phyloP scores from a whole-genome alignment of 53 echinoderm and acorn worm species.

The Hippasteria phrygiana region DNA sequence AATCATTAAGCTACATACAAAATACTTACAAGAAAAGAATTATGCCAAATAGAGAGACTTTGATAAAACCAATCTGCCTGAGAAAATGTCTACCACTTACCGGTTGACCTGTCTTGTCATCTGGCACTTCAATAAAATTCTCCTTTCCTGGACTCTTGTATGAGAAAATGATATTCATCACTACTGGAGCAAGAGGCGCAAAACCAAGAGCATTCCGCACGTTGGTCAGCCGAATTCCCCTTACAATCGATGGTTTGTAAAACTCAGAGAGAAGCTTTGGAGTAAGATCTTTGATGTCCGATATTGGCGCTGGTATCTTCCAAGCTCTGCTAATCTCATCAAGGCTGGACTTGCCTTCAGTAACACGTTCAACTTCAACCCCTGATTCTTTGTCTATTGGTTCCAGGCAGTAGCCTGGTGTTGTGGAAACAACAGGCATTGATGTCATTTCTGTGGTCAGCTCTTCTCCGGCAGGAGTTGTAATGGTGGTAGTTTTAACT shows the following conservation, averaged over 20 bases:
- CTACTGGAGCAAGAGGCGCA: neutral
- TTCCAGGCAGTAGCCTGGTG: constrained; percentile 24
- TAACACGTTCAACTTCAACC: neutral
- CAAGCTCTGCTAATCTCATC: neutral
- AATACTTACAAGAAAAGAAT: neutral
- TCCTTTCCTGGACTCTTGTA: neutral
- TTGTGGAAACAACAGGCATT: constrained; percentile 2
- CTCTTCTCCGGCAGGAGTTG: constrained; percentile 18
- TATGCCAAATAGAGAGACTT: neutral
- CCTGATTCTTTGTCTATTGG: neutral
- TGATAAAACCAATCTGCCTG: neutral
- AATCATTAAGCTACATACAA: neutral
- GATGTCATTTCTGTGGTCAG: neutral
- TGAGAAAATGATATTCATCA: neutral
- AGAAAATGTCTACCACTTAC: neutral
- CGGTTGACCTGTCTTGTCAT: constrained; percentile 10
- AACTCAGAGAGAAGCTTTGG: neutral
- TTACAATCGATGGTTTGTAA: neutral
- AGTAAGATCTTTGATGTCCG: neutral
- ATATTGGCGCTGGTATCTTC: neutral
- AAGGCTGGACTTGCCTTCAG: neutral
- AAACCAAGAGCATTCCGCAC: neutral
- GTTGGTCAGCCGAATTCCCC: constrained; percentile 4
- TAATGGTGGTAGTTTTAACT: neutral
- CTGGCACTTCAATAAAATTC: neutral